Percentiles rank a stretch among this genome's conserved stretches.
Conservation (phyloP, 2,888 invertebrate genomes). For the Zootermopsis nevadensis region DNA sequence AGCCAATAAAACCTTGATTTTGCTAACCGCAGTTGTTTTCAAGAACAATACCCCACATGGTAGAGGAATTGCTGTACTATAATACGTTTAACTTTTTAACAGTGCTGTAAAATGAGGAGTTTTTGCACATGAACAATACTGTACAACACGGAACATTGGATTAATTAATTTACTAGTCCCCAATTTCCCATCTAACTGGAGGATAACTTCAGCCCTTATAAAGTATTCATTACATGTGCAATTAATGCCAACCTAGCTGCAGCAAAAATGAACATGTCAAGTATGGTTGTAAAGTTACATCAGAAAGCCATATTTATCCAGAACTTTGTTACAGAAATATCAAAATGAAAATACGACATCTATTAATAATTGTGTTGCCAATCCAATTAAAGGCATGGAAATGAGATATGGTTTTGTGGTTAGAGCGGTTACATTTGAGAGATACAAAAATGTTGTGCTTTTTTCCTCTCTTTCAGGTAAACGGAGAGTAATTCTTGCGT, state of each 20-base stretch:
- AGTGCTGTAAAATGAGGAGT: too few species aligned
- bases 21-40: too few species aligned
- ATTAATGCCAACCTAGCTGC: background rate
- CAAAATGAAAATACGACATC: background rate
- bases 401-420: too few species aligned
- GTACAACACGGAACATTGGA: background rate
- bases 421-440: too few species aligned
- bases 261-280: background rate
- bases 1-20: too few species aligned
- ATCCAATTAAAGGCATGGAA: background rate
- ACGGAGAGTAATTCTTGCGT: too few species aligned
- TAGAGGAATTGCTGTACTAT: too few species aligned
- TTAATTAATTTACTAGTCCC: conserved; percentile 13
- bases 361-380: background rate
- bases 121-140: too few species aligned
- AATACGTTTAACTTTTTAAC: too few species aligned
- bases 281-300: background rate
- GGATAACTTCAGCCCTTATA: conserved; percentile 1
- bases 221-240: conserved; percentile 22
- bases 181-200: conserved; percentile 5
- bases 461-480: too few species aligned
- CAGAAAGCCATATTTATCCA: background rate
- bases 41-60: too few species aligned
- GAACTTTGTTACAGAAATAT: background rate
- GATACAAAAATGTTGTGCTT: too few species aligned